Base-by-base conservation (phyloP, 2,113 vertebrate genomes). In the Zosterops lateralis region DNA sequence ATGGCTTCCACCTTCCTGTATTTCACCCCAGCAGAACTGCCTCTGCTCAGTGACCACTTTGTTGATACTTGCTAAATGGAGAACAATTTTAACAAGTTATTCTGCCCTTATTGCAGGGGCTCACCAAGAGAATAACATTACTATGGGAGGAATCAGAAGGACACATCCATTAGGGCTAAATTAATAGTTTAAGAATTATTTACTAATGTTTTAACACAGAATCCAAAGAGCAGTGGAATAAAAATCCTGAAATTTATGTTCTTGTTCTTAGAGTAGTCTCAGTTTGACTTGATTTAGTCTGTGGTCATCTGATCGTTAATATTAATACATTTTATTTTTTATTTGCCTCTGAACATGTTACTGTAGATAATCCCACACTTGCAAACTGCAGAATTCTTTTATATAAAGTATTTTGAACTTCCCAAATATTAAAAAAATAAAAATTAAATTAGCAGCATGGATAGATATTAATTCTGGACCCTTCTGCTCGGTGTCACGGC, bases 1-100 rank as follows among this genome's bases (percentile, higher is more conserved):
- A 66, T 76, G 85, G 89, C 54, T 91, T 91, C 79, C 22, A 95
- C 72, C 83, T 96, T 96, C 92, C 95, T 96, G 89, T 90, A n/a
- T 88, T 94, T 95, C 83, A 73, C 48, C 57, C 75, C 21, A 54
- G 75, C 77, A 89, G 80, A 85, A 20, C 16, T 71, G 75, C 88
- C 66, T 81, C 56, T 77, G 75, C 87, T 12, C 17, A 26, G 74
- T 60, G 79, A 89, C 84, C 64, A 28, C 56, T 75, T 31, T 42
- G 87, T 70, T 77, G 60, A 4, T 87, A 42, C 54, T 84, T 82
- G 42, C 70, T 77, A 45, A 57, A 31, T 5, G 12, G 53, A 73
- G 84, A 70, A 42, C 2, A 2, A 53, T 58, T 87, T 86, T 71
- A 80, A 42, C 12, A 62, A 76, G 67, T 56, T 1, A 40, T 85